Percentiles rank a stretch among this genome's conserved stretches.
Conservation (phyloP, 2,888 invertebrate genomes). For the Rambutsinella grinnellia region DNA sequence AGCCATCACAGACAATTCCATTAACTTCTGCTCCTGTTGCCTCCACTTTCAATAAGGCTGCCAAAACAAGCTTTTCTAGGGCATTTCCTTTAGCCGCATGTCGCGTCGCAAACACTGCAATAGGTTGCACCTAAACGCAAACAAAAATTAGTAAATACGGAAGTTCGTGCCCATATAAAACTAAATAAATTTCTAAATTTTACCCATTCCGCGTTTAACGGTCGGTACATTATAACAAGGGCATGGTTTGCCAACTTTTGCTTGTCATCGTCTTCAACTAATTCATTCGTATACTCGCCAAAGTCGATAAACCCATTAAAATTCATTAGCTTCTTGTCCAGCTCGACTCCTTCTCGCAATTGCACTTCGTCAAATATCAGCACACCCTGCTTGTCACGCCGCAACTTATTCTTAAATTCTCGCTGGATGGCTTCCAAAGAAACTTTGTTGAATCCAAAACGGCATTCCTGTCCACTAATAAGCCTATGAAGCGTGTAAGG, state of each 20-base stretch:
- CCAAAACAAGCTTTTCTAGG: constrained; percentile 28
- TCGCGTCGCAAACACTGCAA: constrained; percentile 46
- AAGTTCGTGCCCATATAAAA: not conserved
- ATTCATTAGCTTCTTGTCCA: constrained; percentile 16
- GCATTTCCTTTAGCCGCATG: constrained; percentile 40
- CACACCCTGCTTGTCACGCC: constrained; percentile 19
- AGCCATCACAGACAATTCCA: constrained; percentile 37
- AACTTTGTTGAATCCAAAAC: constrained; percentile 31
- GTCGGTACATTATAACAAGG: constrained; percentile 42
- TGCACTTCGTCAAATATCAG: constrained; percentile 45
- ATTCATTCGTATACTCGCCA: constrained; percentile 12
- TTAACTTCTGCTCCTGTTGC: constrained; percentile 27
- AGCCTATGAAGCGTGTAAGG: constrained; percentile 13
- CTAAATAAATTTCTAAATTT: not conserved
- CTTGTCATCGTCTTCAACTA: not conserved
- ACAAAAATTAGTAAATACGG: not conserved
- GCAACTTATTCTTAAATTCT: not conserved
- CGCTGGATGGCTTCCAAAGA: constrained; percentile 29
- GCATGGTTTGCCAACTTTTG: constrained; percentile 49
- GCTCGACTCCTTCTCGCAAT: constrained; percentile 21
- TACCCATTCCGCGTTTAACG: constrained; percentile 39
- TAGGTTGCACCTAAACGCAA: constrained; percentile 44
- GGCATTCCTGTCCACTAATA: constrained; percentile 21
- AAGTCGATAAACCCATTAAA: constrained; percentile 43
- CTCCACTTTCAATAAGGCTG: constrained; percentile 34